Conservation (phyloP, 2,888 invertebrate species). For the Platycnemis pennipes region DNA sequence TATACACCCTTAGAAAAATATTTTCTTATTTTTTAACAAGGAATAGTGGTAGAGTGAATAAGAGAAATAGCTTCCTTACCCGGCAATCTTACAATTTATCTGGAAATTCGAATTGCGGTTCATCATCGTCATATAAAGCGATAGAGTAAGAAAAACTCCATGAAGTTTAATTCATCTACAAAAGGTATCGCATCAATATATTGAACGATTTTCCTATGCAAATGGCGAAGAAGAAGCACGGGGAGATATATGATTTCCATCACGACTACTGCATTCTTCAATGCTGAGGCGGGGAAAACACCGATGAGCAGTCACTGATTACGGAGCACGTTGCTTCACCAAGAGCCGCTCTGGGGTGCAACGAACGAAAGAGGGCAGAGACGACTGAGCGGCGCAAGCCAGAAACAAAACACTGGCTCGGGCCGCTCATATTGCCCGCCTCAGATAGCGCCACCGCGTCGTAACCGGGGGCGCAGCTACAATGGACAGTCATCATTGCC, state of each 20-base stretch:
- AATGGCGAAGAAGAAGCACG: not conserved
- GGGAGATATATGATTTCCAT: not conserved
- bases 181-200: too few relatives aligned
- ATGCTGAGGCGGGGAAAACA: not conserved
- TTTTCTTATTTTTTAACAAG: too few relatives aligned
- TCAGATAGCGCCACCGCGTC: not conserved
- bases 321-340: not conserved
- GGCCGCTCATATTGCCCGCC: not conserved
- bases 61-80: too few relatives aligned
- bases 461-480: constrained; percentile 29
- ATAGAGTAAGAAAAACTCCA: too few relatives aligned
- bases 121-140: too few relatives aligned
- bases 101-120: too few relatives aligned
- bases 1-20: too few relatives aligned
- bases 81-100: too few relatives aligned
- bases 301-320: not conserved
- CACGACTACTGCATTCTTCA: not conserved
- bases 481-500: constrained; percentile 12
- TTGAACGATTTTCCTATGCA: too few relatives aligned
- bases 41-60: too few relatives aligned
- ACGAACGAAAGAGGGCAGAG: not conserved
- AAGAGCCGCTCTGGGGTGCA: not conserved
- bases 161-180: too few relatives aligned
- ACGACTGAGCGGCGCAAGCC: not conserved
- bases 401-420: constrained; percentile 12